Conservation (phyloP, 2,113 vertebrate species). For the Lampris incognitus region DNA sequence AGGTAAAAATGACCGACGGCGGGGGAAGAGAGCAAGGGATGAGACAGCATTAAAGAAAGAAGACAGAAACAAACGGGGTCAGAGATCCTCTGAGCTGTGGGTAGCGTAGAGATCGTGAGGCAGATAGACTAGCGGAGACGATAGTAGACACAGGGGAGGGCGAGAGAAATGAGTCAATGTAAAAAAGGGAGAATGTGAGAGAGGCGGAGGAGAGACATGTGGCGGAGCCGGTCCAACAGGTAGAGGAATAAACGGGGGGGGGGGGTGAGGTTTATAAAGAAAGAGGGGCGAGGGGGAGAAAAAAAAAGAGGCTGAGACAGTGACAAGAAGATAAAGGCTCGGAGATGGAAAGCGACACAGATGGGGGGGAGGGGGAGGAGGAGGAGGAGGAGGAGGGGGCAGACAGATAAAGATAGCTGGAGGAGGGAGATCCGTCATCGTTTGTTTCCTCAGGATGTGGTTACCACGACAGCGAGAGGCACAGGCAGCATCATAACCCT, state of each 20-base stretch:
- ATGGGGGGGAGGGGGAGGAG: not conserved
- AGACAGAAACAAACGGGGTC: not conserved
- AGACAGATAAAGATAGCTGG: conserved; percentile 79
- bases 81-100: too few relatives aligned
- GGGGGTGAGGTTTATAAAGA: conserved; percentile 34
- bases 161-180: not conserved
- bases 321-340: conserved; percentile 55
- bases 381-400: conserved; percentile 16
- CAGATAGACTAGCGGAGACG: not conserved
- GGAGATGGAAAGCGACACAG: conserved; percentile 38
- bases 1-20: not conserved
- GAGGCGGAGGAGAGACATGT: conserved; percentile 10
- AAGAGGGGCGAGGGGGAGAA: conserved; percentile 39
- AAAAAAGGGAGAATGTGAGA: conserved; percentile 26
- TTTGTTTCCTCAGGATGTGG: conserved; percentile 83
- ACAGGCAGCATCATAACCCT: conserved; percentile 66
- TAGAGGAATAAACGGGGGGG: conserved; percentile 19
- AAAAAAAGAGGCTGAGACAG: conserved; percentile 24
- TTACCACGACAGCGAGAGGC: conserved; percentile 73
- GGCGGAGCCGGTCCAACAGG: conserved; percentile 8
- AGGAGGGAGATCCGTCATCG: conserved; percentile 80
- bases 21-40: not conserved
- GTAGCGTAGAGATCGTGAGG: too few relatives aligned
- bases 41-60: not conserved
- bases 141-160: not conserved